These are phyloP conservation scores for Trogon surrucura DNA, from an alignment of 2,113 vertebrate genomes.

Conservation along the genomic window DNA sequence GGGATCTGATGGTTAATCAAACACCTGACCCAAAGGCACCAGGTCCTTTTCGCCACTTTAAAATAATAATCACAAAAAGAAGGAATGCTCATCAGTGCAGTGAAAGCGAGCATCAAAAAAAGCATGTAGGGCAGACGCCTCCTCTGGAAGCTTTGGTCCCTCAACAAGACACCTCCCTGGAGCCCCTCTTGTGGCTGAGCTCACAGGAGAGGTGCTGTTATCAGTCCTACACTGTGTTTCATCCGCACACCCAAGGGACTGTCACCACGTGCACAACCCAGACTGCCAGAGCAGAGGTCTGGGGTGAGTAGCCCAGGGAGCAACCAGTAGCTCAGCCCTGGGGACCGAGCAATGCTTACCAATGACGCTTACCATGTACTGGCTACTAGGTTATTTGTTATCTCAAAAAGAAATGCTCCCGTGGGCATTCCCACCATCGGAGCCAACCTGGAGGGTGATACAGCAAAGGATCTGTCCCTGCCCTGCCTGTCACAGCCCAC, in stretches of 20 bases:
- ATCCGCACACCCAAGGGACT: background rate
- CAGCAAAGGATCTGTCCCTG: background rate
- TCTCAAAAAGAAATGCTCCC: background rate
- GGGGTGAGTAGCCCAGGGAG: background rate
- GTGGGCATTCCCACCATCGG: background rate
- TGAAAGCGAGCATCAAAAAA: background rate
- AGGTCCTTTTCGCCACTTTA: background rate
- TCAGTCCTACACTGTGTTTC: rapidly evolving
- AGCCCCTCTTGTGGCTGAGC: background rate
- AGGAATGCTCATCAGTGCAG: background rate
- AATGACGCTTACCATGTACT: background rate
- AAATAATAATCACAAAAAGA: background rate
- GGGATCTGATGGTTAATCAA: background rate
- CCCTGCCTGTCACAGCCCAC: background rate
- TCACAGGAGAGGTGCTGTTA: background rate
- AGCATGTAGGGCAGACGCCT: rapidly evolving
- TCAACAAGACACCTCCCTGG: background rate
- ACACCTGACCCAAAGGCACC: background rate
- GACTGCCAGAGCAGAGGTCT: background rate
- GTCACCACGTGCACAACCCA: background rate
- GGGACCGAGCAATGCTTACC: background rate
- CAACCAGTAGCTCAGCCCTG: background rate
- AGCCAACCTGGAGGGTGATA: background rate
- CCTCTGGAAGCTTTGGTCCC: background rate
- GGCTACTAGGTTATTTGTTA: background rate